Conservation (phyloP, 2,113 vertebrate genomes). For the Delphinapterus leucas region DNA sequence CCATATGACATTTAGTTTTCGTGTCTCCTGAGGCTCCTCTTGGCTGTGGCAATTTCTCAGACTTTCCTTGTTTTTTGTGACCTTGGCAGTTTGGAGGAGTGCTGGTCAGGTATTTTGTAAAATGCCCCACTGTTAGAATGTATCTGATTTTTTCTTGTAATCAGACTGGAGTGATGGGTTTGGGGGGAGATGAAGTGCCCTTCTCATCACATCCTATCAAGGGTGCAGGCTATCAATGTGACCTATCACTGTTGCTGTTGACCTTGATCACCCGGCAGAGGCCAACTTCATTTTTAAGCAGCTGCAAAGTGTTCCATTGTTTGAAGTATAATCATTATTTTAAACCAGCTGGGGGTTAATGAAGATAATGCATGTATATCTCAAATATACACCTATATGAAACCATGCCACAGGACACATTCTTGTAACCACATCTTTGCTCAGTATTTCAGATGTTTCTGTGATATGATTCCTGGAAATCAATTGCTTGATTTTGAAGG, state of each 20-base stretch:
- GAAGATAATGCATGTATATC: not conserved
- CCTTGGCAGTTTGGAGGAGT: not conserved
- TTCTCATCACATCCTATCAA: not conserved
- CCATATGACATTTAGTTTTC: fast-evolving
- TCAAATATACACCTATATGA: fast-evolving
- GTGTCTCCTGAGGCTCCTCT: not conserved
- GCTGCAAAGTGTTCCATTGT: fast-evolving
- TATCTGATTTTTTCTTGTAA: not conserved
- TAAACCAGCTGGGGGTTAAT: not conserved
- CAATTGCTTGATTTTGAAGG: fast-evolving
- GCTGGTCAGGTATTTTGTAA: fast-evolving
- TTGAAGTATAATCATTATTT: not conserved
- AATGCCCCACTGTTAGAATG: fast-evolving
- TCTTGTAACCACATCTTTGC: not conserved
- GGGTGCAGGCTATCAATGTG: fast-evolving
- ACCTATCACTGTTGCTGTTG: too few species aligned
- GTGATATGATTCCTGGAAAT: not conserved
- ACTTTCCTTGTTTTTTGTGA: too few species aligned
- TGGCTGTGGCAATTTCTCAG: not conserved
- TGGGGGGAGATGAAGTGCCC: not conserved
- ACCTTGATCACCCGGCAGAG: not conserved
- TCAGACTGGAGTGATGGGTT: not conserved
- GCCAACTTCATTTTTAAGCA: not conserved
- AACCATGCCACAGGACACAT: not conserved
- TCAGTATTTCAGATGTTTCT: not conserved